Evolutionary conservation across 35 echinoderm and acorn worm genomes (phyloP), one percentile per base, ranked within the genome.

Genomic region (Apostichopus parvimensis): DNA sequence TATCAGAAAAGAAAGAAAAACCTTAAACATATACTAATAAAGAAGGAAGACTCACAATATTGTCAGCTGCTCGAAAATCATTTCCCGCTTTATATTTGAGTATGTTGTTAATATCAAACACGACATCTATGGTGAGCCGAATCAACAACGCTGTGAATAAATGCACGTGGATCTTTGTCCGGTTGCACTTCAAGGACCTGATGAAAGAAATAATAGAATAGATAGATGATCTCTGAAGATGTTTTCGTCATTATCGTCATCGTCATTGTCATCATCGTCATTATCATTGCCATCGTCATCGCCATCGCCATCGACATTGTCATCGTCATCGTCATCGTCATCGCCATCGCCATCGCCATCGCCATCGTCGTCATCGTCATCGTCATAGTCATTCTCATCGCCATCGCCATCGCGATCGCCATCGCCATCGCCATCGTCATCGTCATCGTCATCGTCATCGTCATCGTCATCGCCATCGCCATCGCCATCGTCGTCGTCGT

Each of bases 91-190:
- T 87, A 59, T 72, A 93, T 52, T 21, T 87, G 65, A 54, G 68
- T 52, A 87, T 10, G 34, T 57, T 54, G 54, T 14, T 86, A 28
- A 87, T 78, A 28, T 83, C 80, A 26, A 91, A 79, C n/a, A 94
- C 93, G 9, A 97, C 77, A 77, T 97, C 95, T 12, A 95, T 68
- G 0, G 88, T 95, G 22, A 94, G 73, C 23, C 95, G 86, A 58
- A 95, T 80, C 59, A 97, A 77, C 8, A 97, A 82, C 21, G 95
- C 89, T 11, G 86, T 87, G 26, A 97, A 97, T 56, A 94, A 87
- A 86, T 97, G 95, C 61, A 94, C 92, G 93, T 97, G 95, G 21
- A 97, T 97, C 79, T 94, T 94, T 56, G 91, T 94, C 7, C 95
- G 77, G 60, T 94, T 94, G 83, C 95, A 97, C 21, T 91, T 92